Evolutionary conservation across 2,113 vertebrate species (phyloP), one percentile per base, ranked within the genome.

Genomic region (Sylvietta virens): DNA sequence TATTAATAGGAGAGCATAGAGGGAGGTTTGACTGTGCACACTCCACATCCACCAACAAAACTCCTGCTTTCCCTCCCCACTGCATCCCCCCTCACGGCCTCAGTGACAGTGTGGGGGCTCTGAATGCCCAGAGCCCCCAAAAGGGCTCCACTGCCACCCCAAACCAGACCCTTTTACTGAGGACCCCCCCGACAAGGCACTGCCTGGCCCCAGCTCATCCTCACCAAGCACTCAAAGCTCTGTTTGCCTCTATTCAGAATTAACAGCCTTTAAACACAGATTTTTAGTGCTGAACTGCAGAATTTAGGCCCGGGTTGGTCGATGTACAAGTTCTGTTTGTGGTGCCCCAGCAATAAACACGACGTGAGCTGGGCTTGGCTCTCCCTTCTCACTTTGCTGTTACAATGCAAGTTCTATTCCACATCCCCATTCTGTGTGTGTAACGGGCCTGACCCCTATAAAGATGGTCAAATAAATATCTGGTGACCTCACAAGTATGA

Each of bases 401-500:
- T 83, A 96, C 96, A 96, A 95, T 90, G 83, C 3, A 3, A 78
- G 80, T 86, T 74, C 95, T 97, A 95, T 96, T 96, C 94, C 95
- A 81, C 82, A 23, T 45, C 70, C 80, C 92, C 85, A 1, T 69
- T 74, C 48, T 51, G 72, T 18, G 57, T 64, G 81, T 76, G 82
- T 3, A 95, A 95, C 26, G 70, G 48, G 91, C 88, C 91, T 93
- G 94, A 96, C 96, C 96, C 80, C 85, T 58, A 97, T 97, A 96
- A 97, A 97, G 90, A 94, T 35, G 91, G 95, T 96, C 92, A 97
- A 97, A 97, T 93, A 96, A 96, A 92, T 96, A 97, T 45, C 85
- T 97, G 92, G 94, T 96, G 96, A 97, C 92, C 91, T 96, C 93
- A 91, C 86, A 80, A 94, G 94, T 90, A 96, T 48, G 90, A 96